A percentile compares a stretch with the other conserved stretches of the same genome.
phyloP scores from a whole-genome alignment of 2,797 vertebrate species.

The Buphagus erythrorhynchus region DNA sequence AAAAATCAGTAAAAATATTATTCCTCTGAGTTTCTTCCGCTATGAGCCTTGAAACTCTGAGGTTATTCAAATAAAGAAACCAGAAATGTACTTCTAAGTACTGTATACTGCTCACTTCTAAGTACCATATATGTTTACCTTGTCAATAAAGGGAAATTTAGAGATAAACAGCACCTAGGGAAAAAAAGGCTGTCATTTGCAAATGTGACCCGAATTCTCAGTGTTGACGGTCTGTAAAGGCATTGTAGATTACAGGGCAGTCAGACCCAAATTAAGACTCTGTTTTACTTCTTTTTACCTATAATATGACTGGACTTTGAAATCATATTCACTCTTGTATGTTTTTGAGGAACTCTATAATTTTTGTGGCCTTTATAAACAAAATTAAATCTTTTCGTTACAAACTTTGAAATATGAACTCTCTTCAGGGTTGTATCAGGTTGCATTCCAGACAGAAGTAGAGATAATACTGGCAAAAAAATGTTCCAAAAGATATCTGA shows the following conservation, averaged over 20 bases:
- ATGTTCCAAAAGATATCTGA: neutral
- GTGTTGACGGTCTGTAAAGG: neutral
- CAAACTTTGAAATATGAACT: neutral
- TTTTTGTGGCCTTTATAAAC: neutral
- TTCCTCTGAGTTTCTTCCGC: constrained; percentile 1
- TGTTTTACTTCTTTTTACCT: neutral
- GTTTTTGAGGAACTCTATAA: neutral
- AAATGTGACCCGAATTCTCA: neutral
- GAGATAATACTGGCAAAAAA: neutral
- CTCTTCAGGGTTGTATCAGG: neutral
- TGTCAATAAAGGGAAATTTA: neutral
- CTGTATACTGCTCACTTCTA: neutral
- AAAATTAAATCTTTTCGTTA: neutral
- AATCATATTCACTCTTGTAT: neutral
- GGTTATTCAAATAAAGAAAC: neutral
- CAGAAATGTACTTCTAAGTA: neutral
- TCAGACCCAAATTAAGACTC: neutral
- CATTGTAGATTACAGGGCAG: neutral
- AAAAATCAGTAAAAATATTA: neutral
- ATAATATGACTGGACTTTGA: neutral
- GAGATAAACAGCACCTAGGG: neutral
- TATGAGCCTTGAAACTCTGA: neutral
- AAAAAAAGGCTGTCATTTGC: neutral
- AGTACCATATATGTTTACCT: neutral
- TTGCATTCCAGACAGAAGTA: neutral